phyloP scores from a whole-genome alignment of 1,140 invertebrate species.

The Lasioglossum albipes region DNA sequence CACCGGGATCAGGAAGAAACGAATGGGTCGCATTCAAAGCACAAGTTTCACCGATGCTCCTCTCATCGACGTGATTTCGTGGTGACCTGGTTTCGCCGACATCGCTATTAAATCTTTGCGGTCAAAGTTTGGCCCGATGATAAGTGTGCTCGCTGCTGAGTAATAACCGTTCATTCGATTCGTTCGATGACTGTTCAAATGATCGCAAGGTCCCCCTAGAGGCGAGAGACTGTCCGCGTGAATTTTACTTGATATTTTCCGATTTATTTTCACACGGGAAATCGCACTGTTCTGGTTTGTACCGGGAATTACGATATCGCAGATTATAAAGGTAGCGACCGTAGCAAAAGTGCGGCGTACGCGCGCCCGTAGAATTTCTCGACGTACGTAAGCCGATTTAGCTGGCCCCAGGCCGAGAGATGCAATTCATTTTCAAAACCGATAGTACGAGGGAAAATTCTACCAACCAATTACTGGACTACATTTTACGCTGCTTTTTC shows the following conservation, averaged over 20 bases:
- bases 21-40: too few species aligned
- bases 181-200: too few species aligned
- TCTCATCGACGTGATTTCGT: too few species aligned
- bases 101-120: too few species aligned
- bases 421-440: constrained; percentile 59
- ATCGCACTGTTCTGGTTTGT: neutral
- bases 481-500: neutral
- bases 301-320: constrained; percentile 1
- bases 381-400: constrained; percentile 56
- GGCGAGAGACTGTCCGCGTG: too few species aligned
- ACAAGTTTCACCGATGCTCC: too few species aligned
- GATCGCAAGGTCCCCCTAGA: too few species aligned
- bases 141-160: too few species aligned
- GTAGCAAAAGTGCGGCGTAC: constrained; percentile 38
- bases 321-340: constrained; percentile 1
- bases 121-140: too few species aligned
- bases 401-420: constrained; percentile 26
- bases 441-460: constrained; percentile 29
- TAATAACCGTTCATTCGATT: too few species aligned
- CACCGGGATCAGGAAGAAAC: too few species aligned
- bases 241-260: neutral
- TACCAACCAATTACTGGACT: neutral
- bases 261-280: neutral
- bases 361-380: constrained; percentile 41
- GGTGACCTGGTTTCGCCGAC: too few species aligned